Evolutionary conservation across 2,888 invertebrate species (phyloP).

Genomic region (Ennomos erosarius): DNA sequence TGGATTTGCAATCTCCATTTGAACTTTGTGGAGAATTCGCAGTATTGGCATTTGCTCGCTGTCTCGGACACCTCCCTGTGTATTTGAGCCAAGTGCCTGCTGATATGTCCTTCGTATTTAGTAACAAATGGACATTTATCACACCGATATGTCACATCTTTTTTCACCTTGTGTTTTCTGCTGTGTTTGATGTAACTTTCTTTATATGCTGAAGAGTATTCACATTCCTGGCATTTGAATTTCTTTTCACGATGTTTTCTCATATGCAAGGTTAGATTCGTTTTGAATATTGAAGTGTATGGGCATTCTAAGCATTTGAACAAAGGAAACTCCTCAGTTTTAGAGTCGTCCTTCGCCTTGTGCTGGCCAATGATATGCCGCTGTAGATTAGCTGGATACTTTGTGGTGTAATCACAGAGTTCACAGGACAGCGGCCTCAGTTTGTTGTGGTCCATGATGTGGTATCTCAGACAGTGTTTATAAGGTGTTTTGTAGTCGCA

Average conservation of each 20-base stretch:
- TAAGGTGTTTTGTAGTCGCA: slow-evolving; percentile 61
- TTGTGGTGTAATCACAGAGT: slow-evolving; percentile 58
- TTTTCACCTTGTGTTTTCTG: slow-evolving; percentile 46
- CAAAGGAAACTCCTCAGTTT: slow-evolving; percentile 1
- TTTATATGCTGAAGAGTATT: slow-evolving; percentile 51
- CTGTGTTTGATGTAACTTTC: slow-evolving; percentile 55
- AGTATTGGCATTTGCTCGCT: slow-evolving; percentile 60
- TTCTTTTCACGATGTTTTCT: slow-evolving; percentile 45
- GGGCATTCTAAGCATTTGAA: slow-evolving; percentile 41
- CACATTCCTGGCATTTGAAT: slow-evolving; percentile 51
- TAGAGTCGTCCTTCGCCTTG: slow-evolving; percentile 37
- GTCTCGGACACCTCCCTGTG: slow-evolving; percentile 62
- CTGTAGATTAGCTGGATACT: slow-evolving; percentile 55
- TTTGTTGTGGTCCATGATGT: slow-evolving; percentile 53
- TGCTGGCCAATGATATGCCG: slow-evolving; percentile 60
- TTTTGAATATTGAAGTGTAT: slow-evolving; percentile 44
- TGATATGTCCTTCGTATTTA: slow-evolving; percentile 64
- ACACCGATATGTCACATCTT: slow-evolving; percentile 49
- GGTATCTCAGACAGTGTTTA: slow-evolving; percentile 59
- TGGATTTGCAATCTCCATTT: slow-evolving; percentile 67
- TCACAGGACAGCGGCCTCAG: slow-evolving; percentile 53
- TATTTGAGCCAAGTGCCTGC: slow-evolving; percentile 64
- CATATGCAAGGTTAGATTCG: slow-evolving; percentile 53
- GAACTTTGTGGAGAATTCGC: slow-evolving; percentile 63
- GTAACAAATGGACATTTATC: slow-evolving; percentile 67